phyloP scores from a whole-genome alignment of 2,113 vertebrate species.

The Thryonomys swinderianus region DNA sequence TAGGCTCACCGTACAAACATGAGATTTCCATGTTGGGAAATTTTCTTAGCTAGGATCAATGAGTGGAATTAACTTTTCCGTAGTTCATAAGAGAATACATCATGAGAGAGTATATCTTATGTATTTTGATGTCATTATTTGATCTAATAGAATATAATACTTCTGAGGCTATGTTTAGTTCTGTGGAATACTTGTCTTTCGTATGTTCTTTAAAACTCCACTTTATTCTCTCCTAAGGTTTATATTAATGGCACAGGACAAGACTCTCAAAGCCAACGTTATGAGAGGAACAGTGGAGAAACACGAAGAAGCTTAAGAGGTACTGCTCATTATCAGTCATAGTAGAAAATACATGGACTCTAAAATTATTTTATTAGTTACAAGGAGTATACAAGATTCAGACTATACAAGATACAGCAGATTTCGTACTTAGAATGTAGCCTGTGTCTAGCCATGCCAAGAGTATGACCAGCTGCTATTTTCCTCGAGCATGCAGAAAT shows the following conservation, averaged over 20 bases:
- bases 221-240: not conserved
- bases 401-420: too few species aligned
- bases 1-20: slow-evolving; percentile 13
- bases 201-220: not conserved
- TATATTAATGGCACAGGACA: not conserved
- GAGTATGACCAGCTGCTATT: slow-evolving; percentile 31
- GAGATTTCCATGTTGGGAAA: slow-evolving; percentile 56
- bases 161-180: not conserved
- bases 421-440: slow-evolving; percentile 15
- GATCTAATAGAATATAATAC: not conserved
- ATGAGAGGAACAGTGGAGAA: not conserved
- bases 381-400: not conserved
- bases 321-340: not conserved
- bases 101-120: slow-evolving; percentile 1
- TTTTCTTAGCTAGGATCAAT: slow-evolving; percentile 25
- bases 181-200: not conserved
- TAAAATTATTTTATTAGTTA: not conserved
- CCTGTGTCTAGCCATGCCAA: not conserved
- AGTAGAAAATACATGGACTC: slow-evolving; percentile 7
- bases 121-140: slow-evolving; percentile 2
- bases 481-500: slow-evolving; percentile 14
- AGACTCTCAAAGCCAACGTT: not conserved
- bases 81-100: slow-evolving; percentile 31
- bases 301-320: not conserved
- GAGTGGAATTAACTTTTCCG: not conserved